These are phyloP conservation scores for Stigmatopora nigra DNA, from an alignment of 2,113 vertebrate genomes.

Conservation along the genomic window DNA sequence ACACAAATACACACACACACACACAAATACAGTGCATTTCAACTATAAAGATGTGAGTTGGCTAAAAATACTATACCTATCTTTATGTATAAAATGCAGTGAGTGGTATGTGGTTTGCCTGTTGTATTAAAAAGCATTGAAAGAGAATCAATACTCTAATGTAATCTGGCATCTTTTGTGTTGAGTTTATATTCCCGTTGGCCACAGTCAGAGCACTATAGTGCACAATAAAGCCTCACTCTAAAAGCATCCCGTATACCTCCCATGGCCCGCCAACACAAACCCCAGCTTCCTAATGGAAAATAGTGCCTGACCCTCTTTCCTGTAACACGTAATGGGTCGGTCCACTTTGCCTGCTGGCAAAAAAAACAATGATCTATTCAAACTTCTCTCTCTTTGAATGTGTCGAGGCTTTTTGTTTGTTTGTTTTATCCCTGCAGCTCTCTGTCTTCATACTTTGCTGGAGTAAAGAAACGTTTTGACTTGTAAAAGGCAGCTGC, in stretches of 20 bases:
- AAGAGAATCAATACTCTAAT: slow-evolving; percentile 6
- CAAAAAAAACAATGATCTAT: slow-evolving; percentile 64
- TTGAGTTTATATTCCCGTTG: slow-evolving; percentile 20
- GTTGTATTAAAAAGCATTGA: neutral
- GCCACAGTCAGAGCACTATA: slow-evolving; percentile 36
- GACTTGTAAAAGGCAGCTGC: neutral
- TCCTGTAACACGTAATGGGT: slow-evolving; percentile 51
- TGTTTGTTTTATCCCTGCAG: slow-evolving; percentile 15
- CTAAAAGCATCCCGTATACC: slow-evolving; percentile 44
- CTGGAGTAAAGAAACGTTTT: slow-evolving; percentile 1
- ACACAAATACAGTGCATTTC: neutral
- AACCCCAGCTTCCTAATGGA: slow-evolving; percentile 58
- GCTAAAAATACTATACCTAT: neutral
- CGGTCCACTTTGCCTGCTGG: slow-evolving; percentile 44
- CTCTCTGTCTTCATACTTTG: slow-evolving; percentile 18
- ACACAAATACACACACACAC: neutral
- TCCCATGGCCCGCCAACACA: slow-evolving; percentile 32
- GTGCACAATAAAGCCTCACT: slow-evolving; percentile 40
- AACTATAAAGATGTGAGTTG: neutral
- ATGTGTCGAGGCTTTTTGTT: neutral
- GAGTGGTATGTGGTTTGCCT: neutral
- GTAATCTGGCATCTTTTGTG: slow-evolving; percentile 12
- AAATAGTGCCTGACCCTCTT: slow-evolving; percentile 54
- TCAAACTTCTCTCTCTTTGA: slow-evolving; percentile 31
- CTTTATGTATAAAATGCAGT: neutral